A percentile compares a stretch with the other conserved stretches of the same genome.
Evolutionary conservation across 2,113 vertebrate genomes (phyloP).

Genomic region (Harpagus bidentatus): DNA sequence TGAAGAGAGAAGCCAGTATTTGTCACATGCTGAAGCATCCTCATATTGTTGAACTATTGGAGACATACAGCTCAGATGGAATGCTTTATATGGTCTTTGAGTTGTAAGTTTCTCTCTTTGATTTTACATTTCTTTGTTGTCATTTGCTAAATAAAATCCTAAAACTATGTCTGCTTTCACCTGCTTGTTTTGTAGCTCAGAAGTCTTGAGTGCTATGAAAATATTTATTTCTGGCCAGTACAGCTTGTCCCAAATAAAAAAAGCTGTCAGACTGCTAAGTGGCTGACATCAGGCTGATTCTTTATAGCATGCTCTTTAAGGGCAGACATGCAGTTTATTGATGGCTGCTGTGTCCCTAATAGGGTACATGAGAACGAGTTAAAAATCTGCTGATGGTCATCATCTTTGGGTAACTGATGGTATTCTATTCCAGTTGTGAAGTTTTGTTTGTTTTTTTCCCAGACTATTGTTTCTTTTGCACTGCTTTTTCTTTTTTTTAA

Average conservation of each 20-base stretch:
- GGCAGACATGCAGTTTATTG: not conserved
- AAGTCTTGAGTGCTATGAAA: not conserved
- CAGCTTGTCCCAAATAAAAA: not conserved
- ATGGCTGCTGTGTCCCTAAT: not conserved
- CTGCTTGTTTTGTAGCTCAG: slow-evolving; percentile 20
- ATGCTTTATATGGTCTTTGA: slow-evolving; percentile 99
- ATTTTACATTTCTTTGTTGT: not conserved
- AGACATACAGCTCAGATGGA: slow-evolving; percentile 98
- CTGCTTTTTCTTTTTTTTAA: not conserved
- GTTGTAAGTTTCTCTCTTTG: slow-evolving; percentile 86
- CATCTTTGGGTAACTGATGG: not conserved
- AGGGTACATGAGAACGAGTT: not conserved
- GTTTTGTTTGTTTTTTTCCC: not conserved
- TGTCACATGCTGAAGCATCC: slow-evolving; percentile 99
- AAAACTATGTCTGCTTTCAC: not conserved
- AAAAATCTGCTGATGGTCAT: not conserved
- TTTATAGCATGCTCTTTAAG: not conserved
- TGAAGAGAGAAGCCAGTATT: slow-evolving; percentile 98
- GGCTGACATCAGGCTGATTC: not conserved
- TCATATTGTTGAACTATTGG: slow-evolving; percentile 96
- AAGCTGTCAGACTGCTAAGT: not conserved
- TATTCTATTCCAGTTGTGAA: not conserved
- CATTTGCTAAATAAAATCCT: not conserved
- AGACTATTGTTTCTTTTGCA: not conserved
- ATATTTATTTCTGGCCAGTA: not conserved